phyloP scores from a whole-genome alignment of 2,797 vertebrate genomes.

The Pangasius sanitwongsei region DNA sequence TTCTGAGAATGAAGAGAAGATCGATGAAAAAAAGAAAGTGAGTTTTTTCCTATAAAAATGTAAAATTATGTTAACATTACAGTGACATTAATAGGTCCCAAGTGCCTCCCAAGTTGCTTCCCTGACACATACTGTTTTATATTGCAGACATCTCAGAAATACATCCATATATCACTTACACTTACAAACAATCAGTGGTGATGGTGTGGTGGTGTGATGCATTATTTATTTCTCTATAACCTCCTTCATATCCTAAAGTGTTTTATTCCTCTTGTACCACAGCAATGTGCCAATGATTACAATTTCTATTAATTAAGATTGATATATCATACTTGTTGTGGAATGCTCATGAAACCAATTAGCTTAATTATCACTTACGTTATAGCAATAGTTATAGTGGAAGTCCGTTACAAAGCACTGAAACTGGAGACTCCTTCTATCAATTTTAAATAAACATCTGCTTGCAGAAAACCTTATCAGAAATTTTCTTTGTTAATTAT shows the following conservation, averaged over 20 bases:
- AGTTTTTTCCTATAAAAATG: constrained; percentile 8
- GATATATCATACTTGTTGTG: no score
- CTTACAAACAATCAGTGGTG: not conserved
- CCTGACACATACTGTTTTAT: not conserved
- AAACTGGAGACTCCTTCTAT: not conserved
- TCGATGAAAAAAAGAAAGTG: constrained; percentile 63
- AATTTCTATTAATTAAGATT: no score
- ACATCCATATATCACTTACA: not conserved
- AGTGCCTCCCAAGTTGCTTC: no score
- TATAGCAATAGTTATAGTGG: not conserved
- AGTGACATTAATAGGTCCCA: no score
- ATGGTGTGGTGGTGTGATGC: not conserved
- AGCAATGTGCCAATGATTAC: no score
- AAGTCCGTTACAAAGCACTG: not conserved
- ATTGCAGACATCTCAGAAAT: not conserved
- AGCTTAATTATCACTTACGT: not conserved
- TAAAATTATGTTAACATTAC: no score
- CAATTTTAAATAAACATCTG: not conserved
- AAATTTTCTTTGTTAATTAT: not conserved
- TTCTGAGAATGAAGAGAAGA: constrained; percentile 59
- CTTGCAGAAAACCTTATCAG: not conserved
- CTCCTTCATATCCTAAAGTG: no score
- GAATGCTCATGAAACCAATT: no score
- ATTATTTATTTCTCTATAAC: no score
- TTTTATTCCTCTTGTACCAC: no score